Evolutionary conservation across 2,797 vertebrate genomes (phyloP).

Genomic region (Champsocephalus esox): DNA sequence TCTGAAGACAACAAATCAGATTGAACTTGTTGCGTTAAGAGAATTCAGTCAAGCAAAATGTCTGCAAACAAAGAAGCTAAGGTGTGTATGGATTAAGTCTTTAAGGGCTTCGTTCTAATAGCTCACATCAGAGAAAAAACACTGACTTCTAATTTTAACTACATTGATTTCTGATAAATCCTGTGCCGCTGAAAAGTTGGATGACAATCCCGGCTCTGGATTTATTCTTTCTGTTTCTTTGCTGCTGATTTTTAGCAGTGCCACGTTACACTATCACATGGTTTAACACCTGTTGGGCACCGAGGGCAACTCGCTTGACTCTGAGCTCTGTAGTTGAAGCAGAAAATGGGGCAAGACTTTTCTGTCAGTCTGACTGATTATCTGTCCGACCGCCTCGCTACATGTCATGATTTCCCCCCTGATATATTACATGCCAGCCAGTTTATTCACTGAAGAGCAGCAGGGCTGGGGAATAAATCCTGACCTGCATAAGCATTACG

Average conservation of each 20-base stretch:
- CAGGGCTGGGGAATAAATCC: constrained; percentile 48
- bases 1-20: constrained; percentile 36
- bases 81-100: constrained; percentile 31
- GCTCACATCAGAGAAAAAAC: constrained; percentile 13
- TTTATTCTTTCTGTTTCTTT: constrained; percentile 25
- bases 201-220: constrained; percentile 1
- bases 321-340: constrained; percentile 38
- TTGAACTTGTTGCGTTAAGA: constrained; percentile 31
- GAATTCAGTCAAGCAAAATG: constrained; percentile 49
- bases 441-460: constrained; percentile 35
- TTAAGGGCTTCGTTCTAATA: constrained; percentile 15
- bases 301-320: constrained; percentile 3
- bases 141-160: constrained; percentile 18
- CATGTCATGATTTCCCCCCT: constrained; percentile 31
- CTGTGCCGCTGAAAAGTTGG: background rate
- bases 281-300: background rate
- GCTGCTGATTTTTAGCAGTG: constrained; percentile 1
- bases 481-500: constrained; percentile 40
- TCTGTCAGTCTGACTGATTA: constrained; percentile 45
- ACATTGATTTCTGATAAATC: constrained; percentile 42
- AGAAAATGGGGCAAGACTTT: constrained; percentile 34
- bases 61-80: constrained; percentile 33
- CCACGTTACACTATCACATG: constrained; percentile 11
- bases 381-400: constrained; percentile 36
- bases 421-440: constrained; percentile 27